Conservation (phyloP, 2,113 vertebrate species). For the Andinoacara biseriatus region DNA sequence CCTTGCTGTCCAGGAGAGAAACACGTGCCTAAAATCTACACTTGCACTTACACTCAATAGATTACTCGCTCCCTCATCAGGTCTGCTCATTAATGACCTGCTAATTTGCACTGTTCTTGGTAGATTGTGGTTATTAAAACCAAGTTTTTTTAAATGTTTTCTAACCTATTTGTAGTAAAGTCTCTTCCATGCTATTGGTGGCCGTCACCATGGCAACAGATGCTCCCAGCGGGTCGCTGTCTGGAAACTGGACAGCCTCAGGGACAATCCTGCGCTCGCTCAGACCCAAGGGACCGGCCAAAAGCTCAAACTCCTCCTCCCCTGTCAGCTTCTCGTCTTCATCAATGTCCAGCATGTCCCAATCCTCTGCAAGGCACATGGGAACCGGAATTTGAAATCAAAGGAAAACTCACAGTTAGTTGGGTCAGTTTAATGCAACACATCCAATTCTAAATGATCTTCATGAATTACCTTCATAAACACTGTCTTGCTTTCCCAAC, state of each 20-base stretch:
- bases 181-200: conserved; percentile 98
- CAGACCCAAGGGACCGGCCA: conserved; percentile 92
- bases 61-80: too few relatives aligned
- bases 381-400: fast-evolving
- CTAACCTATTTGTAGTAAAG: conserved; percentile 94
- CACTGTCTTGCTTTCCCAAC: conserved; percentile 97
- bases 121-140: background rate
- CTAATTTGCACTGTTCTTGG: too few relatives aligned
- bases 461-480: conserved; percentile 90
- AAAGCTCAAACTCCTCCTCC: conserved; percentile 95
- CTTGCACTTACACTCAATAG: too few relatives aligned
- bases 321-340: conserved; percentile 95
- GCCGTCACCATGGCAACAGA: conserved; percentile 98
- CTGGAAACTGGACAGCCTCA: conserved; percentile 94
- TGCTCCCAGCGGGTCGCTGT: conserved; percentile 95
- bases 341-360: conserved; percentile 98
- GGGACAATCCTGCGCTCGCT: conserved; percentile 91
- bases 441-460: background rate
- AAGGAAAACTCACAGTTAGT: background rate
- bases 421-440: fast-evolving
- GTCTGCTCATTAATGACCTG: too few relatives aligned
- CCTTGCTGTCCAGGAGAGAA: background rate
- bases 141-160: background rate
- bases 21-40: too few relatives aligned
- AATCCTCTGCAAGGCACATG: conserved; percentile 86